Percentiles rank a stretch among this genome's conserved stretches.
Evolutionary conservation across 2,797 vertebrate genomes (phyloP).

Genomic region (Cyprinella venusta): DNA sequence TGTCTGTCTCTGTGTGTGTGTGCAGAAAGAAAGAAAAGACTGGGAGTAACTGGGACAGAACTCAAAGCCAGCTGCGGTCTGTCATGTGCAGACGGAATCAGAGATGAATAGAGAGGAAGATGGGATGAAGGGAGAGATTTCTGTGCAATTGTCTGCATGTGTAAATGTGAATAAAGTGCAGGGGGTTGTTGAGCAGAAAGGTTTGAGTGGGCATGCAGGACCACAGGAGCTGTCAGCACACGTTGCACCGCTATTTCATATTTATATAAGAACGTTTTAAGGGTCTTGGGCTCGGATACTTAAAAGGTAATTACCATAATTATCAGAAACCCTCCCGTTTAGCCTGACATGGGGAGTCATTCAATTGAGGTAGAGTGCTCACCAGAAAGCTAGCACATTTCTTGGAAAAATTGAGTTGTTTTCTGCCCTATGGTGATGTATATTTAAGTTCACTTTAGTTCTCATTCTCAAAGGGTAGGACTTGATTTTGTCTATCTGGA

Average conservation of each 20-base stretch:
- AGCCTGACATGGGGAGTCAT: constrained; percentile 4
- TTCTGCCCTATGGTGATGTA: neutral
- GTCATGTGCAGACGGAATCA: constrained; percentile 57
- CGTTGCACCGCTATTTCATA: constrained; percentile 33
- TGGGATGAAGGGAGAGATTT: constrained; percentile 21
- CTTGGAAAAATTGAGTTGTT: neutral
- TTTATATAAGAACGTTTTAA: constrained; percentile 54
- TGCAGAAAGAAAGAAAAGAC: constrained; percentile 13
- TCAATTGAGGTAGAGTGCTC: neutral
- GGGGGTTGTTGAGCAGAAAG: constrained; percentile 27
- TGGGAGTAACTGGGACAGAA: constrained; percentile 18
- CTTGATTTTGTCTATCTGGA: neutral
- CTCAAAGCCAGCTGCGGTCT: constrained; percentile 63
- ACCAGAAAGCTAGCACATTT: constrained; percentile 22
- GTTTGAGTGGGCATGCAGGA: constrained; percentile 45
- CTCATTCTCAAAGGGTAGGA: neutral
- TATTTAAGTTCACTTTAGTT: neutral
- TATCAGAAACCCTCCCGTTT: constrained; percentile 44
- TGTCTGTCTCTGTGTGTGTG: neutral
- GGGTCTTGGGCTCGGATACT: constrained; percentile 26
- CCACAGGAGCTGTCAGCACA: constrained; percentile 46
- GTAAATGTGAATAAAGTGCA: constrained; percentile 12
- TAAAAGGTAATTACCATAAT: constrained; percentile 57
- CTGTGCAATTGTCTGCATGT: constrained; percentile 16
- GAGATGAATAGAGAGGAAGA: constrained; percentile 54